Evolutionary conservation across 1,140 invertebrate genomes (phyloP), one percentile per base, ranked within the genome.

Genomic region (Drosophila parabipectinata): DNA sequence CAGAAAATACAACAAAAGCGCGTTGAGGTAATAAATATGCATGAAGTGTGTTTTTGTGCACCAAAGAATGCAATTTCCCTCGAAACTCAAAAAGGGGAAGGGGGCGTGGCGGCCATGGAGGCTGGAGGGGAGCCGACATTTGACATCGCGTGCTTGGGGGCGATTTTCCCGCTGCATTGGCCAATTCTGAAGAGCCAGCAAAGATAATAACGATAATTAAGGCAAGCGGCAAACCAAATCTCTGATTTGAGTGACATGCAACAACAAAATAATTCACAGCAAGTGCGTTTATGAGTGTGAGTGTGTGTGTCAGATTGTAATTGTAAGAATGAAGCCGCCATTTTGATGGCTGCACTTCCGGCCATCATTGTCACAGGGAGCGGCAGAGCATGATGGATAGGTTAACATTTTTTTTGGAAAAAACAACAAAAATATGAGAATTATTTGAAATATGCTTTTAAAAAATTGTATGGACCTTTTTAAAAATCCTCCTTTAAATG

Each of bases 161-260:
- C 64, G 82, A 87, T 87, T 87, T 87, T 87, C 82, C 83, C 82
- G 83, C 71, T 63, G 62, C 79, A 87, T 85, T 85, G 78, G 82
- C 82, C 83, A 87, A 85, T 85, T 87, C 82, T 68, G 56, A 37
- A 71, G 64, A 64, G 52, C 58, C 54, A 45, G 63, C 44, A 58
- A 76, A 77, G 67, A 81, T 82, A 85, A 85, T 85, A 82, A 87
- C 67, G 64, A 87, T 88, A 87, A 87, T 87, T 87, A 87, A 87
- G 71, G 50, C 82, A 85, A 87, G 75, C 83, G 78, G 79, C 83
- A 82, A 87, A 82, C 69, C 82, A 84, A 84, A 84, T 77, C 82
- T 87, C 82, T 78, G 75, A 75, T 78, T 60, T 72, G 59, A 82
- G 78, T 82, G 82, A 81, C 81, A 84, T 85, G 81, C 81, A 87